Evolutionary conservation across 2,888 invertebrate species (phyloP), one percentile per base, ranked within the genome.

Genomic region (Cabera pusaria): DNA sequence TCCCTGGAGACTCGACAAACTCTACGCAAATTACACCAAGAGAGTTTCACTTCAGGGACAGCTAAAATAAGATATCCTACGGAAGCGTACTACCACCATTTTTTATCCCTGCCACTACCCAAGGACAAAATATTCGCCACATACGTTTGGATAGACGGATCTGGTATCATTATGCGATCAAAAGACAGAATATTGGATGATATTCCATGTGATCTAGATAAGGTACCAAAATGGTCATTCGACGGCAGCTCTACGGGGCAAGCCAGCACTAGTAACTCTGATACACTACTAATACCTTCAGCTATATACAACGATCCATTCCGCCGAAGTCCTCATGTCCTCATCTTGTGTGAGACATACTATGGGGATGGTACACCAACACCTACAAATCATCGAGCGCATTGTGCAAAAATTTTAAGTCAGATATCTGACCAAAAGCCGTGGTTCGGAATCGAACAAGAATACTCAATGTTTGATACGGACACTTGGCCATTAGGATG

Each of bases 231-330:
- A 36, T 98, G 97, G 97, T 95, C 96, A 52, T 98, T 95, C 67
- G 97, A 98, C 79, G 97, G 97, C 41, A 97, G 96, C 72, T 97
- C 97, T n/a, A 96, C 96, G 2, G 95, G 94, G 46, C 97, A 97
- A 83, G 95, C 97, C 0, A 92, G 93, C 64, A 70, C 78, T 5
- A 93, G 95, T 2, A 94, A 97, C 72, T 96, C 97, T 5, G 98
- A 99, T 71, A 95, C 96, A 26, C 94, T 94, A 75, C 89, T 98
- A 12, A 91, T 94, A 62, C 98, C 98, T 1, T 94, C 95, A 3
- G 97, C 97, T 24, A 91, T 98, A 52, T 98, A 95, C 84, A 93
- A 91, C 54, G 98, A 98, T 78, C 98, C 98, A 1, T 97, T 98
- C 90, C 92, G 95, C 6, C 91, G 93, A 42, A 94, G 95, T 43